phyloP scores from a whole-genome alignment of 1,140 invertebrate species.

The Micrasema minimum region DNA sequence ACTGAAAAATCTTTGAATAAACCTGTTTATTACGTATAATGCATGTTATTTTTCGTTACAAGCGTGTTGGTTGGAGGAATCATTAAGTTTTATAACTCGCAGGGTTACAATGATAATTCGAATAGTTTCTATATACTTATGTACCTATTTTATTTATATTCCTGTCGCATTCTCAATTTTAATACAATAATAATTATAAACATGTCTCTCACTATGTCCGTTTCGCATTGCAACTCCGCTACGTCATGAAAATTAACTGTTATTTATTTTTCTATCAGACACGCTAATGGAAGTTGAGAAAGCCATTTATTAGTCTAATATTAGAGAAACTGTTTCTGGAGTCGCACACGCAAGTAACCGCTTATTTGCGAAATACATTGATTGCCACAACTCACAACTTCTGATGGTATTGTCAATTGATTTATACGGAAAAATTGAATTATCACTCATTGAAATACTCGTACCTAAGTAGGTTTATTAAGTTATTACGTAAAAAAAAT shows the following conservation, averaged over 20 bases:
- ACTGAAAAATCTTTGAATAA: too few relatives aligned
- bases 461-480: too few relatives aligned
- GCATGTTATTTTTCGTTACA: too few relatives aligned
- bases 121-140: too few relatives aligned
- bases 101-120: too few relatives aligned
- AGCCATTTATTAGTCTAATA: constrained; percentile 2
- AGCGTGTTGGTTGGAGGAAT: too few relatives aligned
- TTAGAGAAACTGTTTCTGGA: constrained; percentile 8
- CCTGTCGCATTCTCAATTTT: neutral
- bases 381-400: constrained; percentile 1
- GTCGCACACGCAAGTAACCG: neutral
- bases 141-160: too few relatives aligned
- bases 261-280: constrained; percentile 16
- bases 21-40: too few relatives aligned
- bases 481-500: too few relatives aligned
- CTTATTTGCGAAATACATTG: constrained; percentile 6
- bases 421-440: neutral
- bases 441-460: too few relatives aligned
- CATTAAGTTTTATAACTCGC: too few relatives aligned
- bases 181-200: too few relatives aligned
- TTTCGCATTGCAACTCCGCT: constrained; percentile 5
- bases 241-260: neutral
- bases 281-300: constrained; percentile 21
- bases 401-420: constrained; percentile 12
- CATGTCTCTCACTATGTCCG: neutral